Conservation (phyloP, 2,113 vertebrate species). For the Odocoileus hemionus region DNA sequence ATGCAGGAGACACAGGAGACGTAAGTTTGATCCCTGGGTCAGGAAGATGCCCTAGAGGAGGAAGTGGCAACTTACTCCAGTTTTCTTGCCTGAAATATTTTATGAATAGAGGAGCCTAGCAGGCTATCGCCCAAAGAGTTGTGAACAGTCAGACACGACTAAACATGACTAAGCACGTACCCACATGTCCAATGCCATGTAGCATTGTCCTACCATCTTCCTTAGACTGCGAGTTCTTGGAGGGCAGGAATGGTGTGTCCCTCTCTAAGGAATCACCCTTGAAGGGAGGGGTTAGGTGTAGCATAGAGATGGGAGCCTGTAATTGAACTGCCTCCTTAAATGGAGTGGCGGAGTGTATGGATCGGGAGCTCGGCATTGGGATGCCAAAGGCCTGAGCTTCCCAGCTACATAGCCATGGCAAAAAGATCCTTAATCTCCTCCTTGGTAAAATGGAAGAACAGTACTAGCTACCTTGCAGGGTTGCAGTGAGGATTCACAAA, state of each 20-base stretch:
- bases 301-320: rapidly evolving
- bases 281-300: background rate
- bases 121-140: background rate
- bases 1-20: background rate
- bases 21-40: background rate
- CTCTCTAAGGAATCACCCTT: background rate
- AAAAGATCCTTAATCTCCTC: background rate
- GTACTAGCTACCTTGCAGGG: background rate
- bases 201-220: background rate
- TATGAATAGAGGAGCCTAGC: background rate
- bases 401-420: background rate
- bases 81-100: background rate
- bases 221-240: background rate
- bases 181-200: no score
- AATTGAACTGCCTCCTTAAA: background rate
- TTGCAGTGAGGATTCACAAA: constrained; percentile 11
- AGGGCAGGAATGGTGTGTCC: background rate
- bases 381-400: background rate
- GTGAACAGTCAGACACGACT: background rate
- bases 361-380: background rate
- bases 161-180: background rate
- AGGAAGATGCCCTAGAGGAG: background rate
- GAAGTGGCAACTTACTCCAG: background rate
- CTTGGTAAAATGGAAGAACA: background rate
- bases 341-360: background rate